Conservation (phyloP, 2,797 vertebrate genomes). For the Sebastes alutus region DNA sequence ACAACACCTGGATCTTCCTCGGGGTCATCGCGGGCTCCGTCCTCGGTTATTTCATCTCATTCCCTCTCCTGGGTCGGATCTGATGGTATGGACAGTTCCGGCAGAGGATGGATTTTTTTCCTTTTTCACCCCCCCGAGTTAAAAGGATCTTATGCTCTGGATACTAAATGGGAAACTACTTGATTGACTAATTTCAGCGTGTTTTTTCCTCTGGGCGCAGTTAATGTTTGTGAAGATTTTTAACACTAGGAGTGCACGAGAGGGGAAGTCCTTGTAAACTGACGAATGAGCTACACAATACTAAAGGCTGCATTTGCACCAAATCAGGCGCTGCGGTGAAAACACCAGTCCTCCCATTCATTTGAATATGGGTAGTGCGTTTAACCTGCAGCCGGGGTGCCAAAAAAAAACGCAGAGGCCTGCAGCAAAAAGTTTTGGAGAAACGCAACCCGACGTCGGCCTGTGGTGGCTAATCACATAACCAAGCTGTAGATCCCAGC, state of each 20-base stretch:
- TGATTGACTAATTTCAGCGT: background rate
- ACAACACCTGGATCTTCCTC: conserved; percentile 95
- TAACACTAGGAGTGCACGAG: background rate
- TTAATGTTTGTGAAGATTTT: background rate
- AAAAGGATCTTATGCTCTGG: background rate
- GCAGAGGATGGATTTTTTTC: background rate
- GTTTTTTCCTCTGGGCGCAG: background rate
- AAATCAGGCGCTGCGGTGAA: background rate
- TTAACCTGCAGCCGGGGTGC: too few relatives aligned
- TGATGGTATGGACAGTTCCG: background rate
- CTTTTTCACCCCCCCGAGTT: background rate
- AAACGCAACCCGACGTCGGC: too few relatives aligned
- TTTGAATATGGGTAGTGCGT: background rate
- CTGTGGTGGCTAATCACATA: too few relatives aligned
- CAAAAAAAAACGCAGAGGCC: too few relatives aligned
- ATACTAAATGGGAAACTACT: conserved; percentile 1
- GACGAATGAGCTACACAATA: background rate
- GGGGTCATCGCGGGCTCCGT: conserved; percentile 87
- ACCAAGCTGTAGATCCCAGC: too few relatives aligned
- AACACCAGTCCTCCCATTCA: background rate
- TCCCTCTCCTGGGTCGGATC: conserved; percentile 81
- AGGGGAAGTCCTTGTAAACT: background rate
- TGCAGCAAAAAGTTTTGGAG: too few relatives aligned
- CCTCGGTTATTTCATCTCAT: conserved; percentile 90
- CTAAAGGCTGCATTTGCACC: background rate